Evolutionary conservation across 2,888 invertebrate genomes (phyloP), one percentile per base, ranked within the genome.

Genomic region (Andrena marginata): DNA sequence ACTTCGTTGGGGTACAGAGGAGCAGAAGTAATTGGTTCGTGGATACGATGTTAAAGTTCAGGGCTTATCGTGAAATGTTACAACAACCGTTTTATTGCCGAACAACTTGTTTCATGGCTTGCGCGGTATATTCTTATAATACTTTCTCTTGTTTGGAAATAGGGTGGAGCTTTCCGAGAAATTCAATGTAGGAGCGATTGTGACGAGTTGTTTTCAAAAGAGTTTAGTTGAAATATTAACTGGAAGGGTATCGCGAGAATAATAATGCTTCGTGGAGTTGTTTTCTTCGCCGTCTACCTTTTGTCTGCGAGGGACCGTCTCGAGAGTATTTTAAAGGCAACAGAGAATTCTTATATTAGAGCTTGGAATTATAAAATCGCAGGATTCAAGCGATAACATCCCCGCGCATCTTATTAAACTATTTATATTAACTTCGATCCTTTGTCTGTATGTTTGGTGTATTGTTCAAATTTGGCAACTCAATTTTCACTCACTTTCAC

Each of bases 61-160:
- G 48, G 48, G 78, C 56, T 78, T 68, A 72, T 78, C 48, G 31
- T 10, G 51, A 16, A 73, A 51, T 16, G 42, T 42, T 49, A 54
- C 48, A 20, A 35, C 29, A n/a, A 64, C 31, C 23, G 63, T 56
- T 54, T 29, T 16, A 13, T 42, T 33, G 10, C 63, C 42, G 35
- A 35, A 13, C 49, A 5, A 10, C 67, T 31, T 16, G 42, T 31
- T 1, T 1, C 33, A 77, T 62, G 7, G 48, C 51, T 31, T 26
- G 31, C 10, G 8, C 16, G n/a, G 0, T 2, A 20, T 54, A 60
- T 64, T 77, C 42, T 42, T 42, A 16, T 42, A 42, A 42, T 42
- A 5, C 13, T 42, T 42, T 42, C 42, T 56, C 10, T 56, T 56
- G 26, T 23, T 56, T 26, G 10, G 10, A 10, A 13, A 0, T 3